phyloP scores from a whole-genome alignment of 1,140 invertebrate genomes.

The Aphelinus atriplicis region DNA sequence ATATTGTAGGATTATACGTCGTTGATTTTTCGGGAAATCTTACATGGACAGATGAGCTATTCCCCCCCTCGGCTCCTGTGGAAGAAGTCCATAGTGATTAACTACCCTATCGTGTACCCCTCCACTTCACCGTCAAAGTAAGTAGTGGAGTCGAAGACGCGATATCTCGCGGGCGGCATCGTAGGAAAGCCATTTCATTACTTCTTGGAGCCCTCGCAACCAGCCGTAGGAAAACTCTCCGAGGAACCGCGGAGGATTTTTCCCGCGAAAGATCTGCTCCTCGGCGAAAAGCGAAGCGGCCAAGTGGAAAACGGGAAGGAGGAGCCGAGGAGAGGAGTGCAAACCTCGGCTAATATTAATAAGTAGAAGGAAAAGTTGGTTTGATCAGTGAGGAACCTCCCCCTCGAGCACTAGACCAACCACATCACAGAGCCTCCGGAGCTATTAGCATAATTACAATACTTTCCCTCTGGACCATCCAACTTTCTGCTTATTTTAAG shows the following conservation, averaged over 20 bases:
- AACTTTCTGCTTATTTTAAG: constrained; percentile 65
- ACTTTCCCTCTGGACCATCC: constrained; percentile 59
- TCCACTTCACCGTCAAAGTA: constrained; percentile 21
- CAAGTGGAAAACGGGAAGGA: constrained; percentile 35
- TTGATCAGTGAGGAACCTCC: constrained; percentile 57
- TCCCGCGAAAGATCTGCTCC: constrained; percentile 31
- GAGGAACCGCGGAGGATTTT: constrained; percentile 42
- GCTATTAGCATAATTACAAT: constrained; percentile 68
- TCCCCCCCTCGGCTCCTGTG: too few relatives aligned
- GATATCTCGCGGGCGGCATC: background rate
- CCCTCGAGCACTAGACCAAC: constrained; percentile 50
- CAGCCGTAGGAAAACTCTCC: constrained; percentile 15
- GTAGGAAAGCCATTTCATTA: constrained; percentile 34
- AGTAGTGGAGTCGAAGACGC: background rate
- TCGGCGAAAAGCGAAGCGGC: constrained; percentile 43
- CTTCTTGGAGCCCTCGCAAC: background rate
- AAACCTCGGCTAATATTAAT: constrained; percentile 53
- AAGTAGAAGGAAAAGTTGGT: constrained; percentile 62
- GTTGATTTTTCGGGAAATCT: constrained; percentile 10
- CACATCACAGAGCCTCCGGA: constrained; percentile 61
- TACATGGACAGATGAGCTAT: too few relatives aligned
- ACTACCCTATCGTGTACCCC: background rate
- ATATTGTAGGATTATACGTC: background rate
- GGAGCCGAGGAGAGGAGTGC: constrained; percentile 38
- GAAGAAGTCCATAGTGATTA: too few relatives aligned